These are phyloP conservation scores for Phoeniculus purpureus DNA, from an alignment of 2,797 vertebrate species.

Conservation along the genomic window DNA sequence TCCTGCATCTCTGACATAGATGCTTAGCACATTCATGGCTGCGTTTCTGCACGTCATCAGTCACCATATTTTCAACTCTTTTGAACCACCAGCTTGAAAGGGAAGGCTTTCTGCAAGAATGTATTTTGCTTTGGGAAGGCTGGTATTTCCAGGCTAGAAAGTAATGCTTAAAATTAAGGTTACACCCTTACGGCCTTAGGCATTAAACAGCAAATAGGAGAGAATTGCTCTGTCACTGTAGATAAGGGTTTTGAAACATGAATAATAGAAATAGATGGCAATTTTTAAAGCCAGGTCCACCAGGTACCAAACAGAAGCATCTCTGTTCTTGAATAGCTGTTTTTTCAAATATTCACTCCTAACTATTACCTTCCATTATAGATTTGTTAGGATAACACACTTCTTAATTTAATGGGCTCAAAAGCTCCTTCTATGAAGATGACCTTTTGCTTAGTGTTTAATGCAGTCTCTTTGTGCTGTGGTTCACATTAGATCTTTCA, in stretches of 20 bases:
- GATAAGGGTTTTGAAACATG: not conserved
- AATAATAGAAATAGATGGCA: not conserved
- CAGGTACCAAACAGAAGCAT: not conserved
- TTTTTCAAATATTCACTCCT: not conserved
- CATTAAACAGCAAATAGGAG: not conserved
- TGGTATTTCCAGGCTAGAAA: not conserved
- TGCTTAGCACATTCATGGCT: not conserved
- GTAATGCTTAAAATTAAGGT: not conserved
- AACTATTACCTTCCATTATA: not conserved
- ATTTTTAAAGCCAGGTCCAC: not conserved
- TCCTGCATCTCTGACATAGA: not conserved
- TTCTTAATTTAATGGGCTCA: not conserved
- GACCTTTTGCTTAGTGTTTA: not conserved
- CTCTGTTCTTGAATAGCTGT: not conserved
- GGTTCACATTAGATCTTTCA: not conserved
- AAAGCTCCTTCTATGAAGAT: not conserved
- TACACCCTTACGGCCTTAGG: not conserved
- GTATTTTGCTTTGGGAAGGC: not conserved
- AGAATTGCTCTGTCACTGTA: not conserved
- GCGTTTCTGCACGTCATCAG: not conserved
- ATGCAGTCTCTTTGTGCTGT: not conserved
- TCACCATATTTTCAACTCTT: not conserved
- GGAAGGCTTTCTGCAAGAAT: not conserved
- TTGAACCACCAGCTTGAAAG: not conserved
- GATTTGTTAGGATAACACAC: not conserved